Conservation (phyloP, 2,888 invertebrate genomes). For the Hoplodrina ambigua region DNA sequence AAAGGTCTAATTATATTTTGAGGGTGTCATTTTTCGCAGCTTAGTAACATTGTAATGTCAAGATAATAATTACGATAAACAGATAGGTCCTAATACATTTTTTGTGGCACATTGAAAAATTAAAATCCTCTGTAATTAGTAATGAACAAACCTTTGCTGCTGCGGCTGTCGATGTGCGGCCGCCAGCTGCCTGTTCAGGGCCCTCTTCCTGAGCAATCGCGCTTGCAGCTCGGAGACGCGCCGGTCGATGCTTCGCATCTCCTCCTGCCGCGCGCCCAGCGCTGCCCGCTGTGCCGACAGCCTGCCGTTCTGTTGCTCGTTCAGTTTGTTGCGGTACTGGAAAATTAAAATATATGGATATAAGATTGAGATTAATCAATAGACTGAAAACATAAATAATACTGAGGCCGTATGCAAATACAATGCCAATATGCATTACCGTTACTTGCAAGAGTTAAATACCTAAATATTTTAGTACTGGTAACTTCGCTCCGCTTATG, state of each 20-base stretch:
- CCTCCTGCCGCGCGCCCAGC: constrained; percentile 96
- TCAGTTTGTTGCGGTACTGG: constrained; percentile 98
- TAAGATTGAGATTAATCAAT: too few species aligned
- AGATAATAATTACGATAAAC: background rate
- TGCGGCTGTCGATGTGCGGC: constrained; percentile 86
- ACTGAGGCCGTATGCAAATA: background rate
- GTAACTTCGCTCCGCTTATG: background rate
- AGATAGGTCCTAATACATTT: background rate
- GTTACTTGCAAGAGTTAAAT: background rate
- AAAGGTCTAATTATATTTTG: constrained; percentile 11
- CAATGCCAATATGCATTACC: too few species aligned
- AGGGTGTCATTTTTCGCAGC: background rate
- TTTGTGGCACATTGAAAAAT: background rate
- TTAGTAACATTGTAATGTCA: background rate
- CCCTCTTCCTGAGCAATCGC: constrained; percentile 96
- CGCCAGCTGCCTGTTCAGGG: constrained; percentile 93
- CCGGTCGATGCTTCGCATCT: constrained; percentile 97
- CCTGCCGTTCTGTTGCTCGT: constrained; percentile 98
- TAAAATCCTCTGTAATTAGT: background rate
- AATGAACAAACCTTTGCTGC: constrained; percentile 70
- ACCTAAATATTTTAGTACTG: background rate
- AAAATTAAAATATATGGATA: constrained; percentile 65
- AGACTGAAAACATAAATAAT: background rate
- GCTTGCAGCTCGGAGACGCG: constrained; percentile 98
- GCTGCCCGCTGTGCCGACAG: constrained; percentile 97